phyloP scores from a whole-genome alignment of 2,797 vertebrate genomes.

The Hyperoplus immaculatus region DNA sequence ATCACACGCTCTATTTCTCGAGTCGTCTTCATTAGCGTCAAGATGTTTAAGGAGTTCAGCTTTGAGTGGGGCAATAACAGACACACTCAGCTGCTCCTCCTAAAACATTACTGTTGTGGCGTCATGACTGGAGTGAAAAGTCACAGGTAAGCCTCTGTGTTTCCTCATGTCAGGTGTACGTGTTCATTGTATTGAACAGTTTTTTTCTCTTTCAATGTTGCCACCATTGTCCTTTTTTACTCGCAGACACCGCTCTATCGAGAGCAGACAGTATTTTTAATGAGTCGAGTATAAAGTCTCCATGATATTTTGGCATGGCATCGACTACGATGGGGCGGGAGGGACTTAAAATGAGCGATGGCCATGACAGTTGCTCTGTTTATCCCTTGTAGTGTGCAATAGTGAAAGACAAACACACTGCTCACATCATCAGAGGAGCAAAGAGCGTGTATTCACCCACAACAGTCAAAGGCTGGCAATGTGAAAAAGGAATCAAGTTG shows the following conservation, averaged over 20 bases:
- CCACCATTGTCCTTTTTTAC: slow-evolving; percentile 4
- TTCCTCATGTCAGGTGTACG: slow-evolving; percentile 17
- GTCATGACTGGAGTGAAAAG: slow-evolving; percentile 44
- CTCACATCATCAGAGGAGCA: neutral
- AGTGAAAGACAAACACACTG: neutral
- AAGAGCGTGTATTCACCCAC: neutral
- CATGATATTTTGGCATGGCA: neutral
- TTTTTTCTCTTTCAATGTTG: neutral
- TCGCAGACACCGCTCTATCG: neutral
- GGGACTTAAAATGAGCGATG: neutral
- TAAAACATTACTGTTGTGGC: slow-evolving; percentile 25
- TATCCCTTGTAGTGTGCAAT: neutral
- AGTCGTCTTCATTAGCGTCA: slow-evolving; percentile 51
- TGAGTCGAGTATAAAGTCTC: neutral
- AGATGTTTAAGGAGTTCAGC: slow-evolving; percentile 40
- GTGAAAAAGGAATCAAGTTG: slow-evolving; percentile 1
- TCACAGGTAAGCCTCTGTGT: slow-evolving; percentile 35
- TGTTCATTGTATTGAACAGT: neutral
- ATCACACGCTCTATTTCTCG: slow-evolving; percentile 35
- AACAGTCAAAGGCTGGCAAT: neutral
- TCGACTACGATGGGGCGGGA: neutral
- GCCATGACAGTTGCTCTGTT: neutral
- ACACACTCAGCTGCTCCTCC: slow-evolving; percentile 45
- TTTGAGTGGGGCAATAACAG: slow-evolving; percentile 39
- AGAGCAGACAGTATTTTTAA: neutral